Conservation (phyloP, 2,888 invertebrate genomes). For the Nemotelus pantherinus region DNA sequence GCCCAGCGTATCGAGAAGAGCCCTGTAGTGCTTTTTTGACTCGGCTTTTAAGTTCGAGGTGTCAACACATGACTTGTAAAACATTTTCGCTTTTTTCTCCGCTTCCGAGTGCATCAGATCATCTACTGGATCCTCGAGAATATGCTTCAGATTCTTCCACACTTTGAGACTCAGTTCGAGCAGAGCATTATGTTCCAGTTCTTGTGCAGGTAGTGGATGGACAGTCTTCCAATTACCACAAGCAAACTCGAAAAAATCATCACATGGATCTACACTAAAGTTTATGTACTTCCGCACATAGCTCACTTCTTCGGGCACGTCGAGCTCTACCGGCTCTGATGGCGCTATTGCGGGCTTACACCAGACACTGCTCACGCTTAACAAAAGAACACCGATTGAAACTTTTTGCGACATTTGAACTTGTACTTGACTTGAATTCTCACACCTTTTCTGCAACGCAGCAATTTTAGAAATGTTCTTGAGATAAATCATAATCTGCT, state of each 20-base stretch:
- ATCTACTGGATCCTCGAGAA: constrained; percentile 71
- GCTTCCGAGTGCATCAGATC: constrained; percentile 66
- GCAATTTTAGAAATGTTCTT: constrained; percentile 9
- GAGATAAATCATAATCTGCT: neutral
- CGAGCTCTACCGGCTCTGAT: neutral
- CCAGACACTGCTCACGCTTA: neutral
- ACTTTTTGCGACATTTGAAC: neutral
- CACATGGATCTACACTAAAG: constrained; percentile 74
- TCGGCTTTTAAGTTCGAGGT: constrained; percentile 74
- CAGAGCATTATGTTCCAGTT: constrained; percentile 84
- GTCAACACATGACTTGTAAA: constrained; percentile 86
- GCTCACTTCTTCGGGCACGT: neutral
- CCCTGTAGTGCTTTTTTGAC: constrained; percentile 74
- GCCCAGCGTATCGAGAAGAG: constrained; percentile 73
- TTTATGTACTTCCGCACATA: constrained; percentile 72
- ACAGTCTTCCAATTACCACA: constrained; percentile 82
- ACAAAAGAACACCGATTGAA: neutral
- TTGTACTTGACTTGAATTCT: neutral
- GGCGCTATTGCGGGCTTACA: neutral
- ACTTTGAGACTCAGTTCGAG: constrained; percentile 70
- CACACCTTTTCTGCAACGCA: constrained; percentile 2
- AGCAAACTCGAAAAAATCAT: constrained; percentile 81
- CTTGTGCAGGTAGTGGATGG: constrained; percentile 83
- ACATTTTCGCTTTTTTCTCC: constrained; percentile 77
- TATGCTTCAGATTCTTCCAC: constrained; percentile 75